phyloP scores from a whole-genome alignment of 2,888 invertebrate species.

The Calameuta pallipes region DNA sequence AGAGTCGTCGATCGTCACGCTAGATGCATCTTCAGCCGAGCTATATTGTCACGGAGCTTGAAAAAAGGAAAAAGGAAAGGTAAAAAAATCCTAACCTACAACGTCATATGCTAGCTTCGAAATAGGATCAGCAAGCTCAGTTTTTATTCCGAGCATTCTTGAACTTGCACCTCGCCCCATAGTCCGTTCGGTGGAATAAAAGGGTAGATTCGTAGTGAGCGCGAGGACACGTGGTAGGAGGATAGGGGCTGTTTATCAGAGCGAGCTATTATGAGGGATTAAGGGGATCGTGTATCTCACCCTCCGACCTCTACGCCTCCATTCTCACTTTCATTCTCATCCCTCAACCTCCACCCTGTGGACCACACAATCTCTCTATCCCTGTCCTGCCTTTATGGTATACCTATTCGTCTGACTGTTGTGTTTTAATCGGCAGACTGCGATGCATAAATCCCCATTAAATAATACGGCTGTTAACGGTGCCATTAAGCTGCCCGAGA shows the following conservation, averaged over 20 bases:
- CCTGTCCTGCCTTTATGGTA: conserved; percentile 9
- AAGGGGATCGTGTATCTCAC: conserved; percentile 31
- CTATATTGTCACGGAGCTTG: neutral
- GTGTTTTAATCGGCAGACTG: conserved; percentile 52
- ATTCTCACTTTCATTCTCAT: conserved; percentile 4
- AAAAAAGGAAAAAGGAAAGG: neutral
- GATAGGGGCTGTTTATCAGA: conserved; percentile 28
- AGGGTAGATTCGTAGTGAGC: neutral
- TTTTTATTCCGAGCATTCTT: neutral
- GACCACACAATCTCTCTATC: conserved; percentile 2
- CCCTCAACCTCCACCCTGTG: conserved; percentile 12
- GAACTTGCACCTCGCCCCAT: neutral
- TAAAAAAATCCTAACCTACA: neutral
- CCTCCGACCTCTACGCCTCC: neutral
- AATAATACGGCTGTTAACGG: conserved; percentile 57
- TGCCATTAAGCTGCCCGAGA: conserved; percentile 54
- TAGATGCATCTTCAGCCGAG: neutral
- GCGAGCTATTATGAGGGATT: conserved; percentile 38
- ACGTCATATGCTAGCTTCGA: neutral
- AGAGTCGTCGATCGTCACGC: neutral
- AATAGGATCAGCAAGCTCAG: neutral
- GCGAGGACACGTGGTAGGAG: neutral
- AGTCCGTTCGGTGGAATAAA: neutral
- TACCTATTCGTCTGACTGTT: conserved; percentile 11
- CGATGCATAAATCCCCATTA: conserved; percentile 55